A percentile compares a stretch with the other conserved stretches of the same genome.
These are phyloP conservation scores for Poliocrania exsul DNA, from an alignment of 2,797 vertebrate species.

Conservation along the genomic window DNA sequence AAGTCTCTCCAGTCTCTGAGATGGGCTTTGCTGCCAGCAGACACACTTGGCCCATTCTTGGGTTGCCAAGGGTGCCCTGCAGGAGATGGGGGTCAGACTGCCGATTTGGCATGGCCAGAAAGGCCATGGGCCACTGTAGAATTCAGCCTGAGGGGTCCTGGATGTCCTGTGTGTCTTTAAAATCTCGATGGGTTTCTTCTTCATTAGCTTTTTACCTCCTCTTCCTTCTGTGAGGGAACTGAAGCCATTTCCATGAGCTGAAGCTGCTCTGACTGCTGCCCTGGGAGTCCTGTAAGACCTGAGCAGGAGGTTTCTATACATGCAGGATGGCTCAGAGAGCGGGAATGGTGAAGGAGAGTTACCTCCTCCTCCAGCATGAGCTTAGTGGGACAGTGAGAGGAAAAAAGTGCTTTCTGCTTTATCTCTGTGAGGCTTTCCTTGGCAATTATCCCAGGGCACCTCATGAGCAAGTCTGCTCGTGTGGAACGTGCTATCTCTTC, in stretches of 20 bases:
- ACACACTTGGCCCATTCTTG: neutral
- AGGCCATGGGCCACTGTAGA: neutral
- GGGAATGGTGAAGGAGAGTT: neutral
- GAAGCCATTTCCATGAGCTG: fast-evolving
- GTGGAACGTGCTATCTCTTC: neutral
- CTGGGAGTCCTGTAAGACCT: neutral
- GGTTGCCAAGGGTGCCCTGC: neutral
- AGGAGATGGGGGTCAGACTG: neutral
- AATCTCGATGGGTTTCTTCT: neutral
- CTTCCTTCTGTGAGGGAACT: fast-evolving
- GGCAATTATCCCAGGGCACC: neutral
- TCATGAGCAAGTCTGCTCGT: neutral
- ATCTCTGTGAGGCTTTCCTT: neutral
- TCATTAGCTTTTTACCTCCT: neutral
- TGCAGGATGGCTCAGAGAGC: neutral
- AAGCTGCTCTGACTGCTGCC: neutral
- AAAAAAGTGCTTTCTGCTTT: neutral
- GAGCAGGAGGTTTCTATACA: fast-evolving
- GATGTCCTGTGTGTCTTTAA: neutral
- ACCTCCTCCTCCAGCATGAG: fast-evolving
- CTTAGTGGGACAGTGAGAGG: neutral
- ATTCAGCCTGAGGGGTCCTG: neutral
- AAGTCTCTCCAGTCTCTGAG: neutral
- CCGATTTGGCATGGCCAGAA: neutral
- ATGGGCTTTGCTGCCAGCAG: neutral